These are phyloP conservation scores for Ips typographus DNA, from an alignment of 1,140 invertebrate genomes.

Conservation along the genomic window DNA sequence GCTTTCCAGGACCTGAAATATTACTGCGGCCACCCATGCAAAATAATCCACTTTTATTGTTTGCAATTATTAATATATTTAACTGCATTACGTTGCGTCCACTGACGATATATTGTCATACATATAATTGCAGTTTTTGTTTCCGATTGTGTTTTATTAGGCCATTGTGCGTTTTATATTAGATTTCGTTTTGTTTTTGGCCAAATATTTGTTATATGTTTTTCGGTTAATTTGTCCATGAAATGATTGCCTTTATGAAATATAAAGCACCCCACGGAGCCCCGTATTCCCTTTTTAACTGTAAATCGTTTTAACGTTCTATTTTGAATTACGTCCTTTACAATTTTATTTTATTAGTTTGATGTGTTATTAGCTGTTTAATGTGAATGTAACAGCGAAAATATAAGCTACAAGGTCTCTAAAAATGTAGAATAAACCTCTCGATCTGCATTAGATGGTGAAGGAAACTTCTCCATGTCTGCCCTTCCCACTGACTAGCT, in stretches of 20 bases:
- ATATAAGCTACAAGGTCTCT: too few species aligned
- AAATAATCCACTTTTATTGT: conserved; percentile 50
- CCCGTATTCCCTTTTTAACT: conserved; percentile 16
- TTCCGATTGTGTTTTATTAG: conserved; percentile 49
- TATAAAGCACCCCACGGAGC: conserved; percentile 28
- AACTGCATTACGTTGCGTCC: conserved; percentile 45
- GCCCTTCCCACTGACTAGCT: too few species aligned
- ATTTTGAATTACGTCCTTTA: neutral
- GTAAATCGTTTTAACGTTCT: neutral
- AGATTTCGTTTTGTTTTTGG: conserved; percentile 48
- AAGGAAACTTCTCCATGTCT: too few species aligned
- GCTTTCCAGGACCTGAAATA: conserved; percentile 40
- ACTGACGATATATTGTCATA: conserved; percentile 46
- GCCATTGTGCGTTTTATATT: conserved; percentile 48
- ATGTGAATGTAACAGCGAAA: too few species aligned
- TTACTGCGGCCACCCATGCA: conserved; percentile 42
- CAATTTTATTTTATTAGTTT: too few species aligned
- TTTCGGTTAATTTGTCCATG: conserved; percentile 48
- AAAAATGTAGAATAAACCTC: too few species aligned
- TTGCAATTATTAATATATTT: conserved; percentile 51
- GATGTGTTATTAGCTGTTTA: too few species aligned
- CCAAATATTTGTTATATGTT: conserved; percentile 43
- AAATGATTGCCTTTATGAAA: conserved; percentile 42
- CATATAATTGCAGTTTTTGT: conserved; percentile 50
- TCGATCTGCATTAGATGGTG: too few species aligned